Conservation (phyloP, 2,113 vertebrate species). For the Nasalis larvatus region DNA sequence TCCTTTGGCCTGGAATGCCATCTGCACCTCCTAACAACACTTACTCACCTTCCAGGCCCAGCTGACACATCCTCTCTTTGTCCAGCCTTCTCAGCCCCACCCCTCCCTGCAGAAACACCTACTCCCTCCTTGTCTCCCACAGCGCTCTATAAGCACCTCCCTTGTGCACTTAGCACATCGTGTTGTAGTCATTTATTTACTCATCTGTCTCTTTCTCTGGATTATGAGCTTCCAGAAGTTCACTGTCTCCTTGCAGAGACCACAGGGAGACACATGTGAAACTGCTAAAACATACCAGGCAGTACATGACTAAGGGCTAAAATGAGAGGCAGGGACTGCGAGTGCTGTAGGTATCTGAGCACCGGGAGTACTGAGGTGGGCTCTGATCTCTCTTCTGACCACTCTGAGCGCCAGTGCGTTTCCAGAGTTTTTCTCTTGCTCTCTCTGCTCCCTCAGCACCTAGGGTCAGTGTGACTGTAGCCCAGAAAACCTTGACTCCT, state of each 20-base stretch:
- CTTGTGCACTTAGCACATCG: not conserved
- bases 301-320: not conserved
- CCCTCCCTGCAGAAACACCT: conserved; percentile 45
- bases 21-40: conserved; percentile 22
- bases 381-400: not conserved
- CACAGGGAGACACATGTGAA: conserved; percentile 37
- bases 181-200: conserved; percentile 63
- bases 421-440: not conserved
- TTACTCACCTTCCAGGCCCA: conserved; percentile 47
- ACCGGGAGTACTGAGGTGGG: rapidly evolving
- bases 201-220: conserved; percentile 59
- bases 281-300: not conserved
- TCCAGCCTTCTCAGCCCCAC: conserved; percentile 53
- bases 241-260: conserved; percentile 49
- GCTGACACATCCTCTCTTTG: conserved; percentile 43
- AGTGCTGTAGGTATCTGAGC: not conserved
- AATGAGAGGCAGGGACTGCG: not conserved
- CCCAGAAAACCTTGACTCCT: not conserved
- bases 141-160: not conserved
- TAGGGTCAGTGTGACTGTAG: not conserved
- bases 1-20: conserved; percentile 20
- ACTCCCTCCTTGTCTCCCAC: conserved; percentile 16
- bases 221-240: conserved; percentile 45
- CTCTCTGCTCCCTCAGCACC: not conserved
- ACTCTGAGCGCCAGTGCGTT: not conserved